Percentiles rank a stretch among this genome's conserved stretches.
Conservation (phyloP, 2,113 vertebrate species). For the Phyllostomus hastatus region DNA sequence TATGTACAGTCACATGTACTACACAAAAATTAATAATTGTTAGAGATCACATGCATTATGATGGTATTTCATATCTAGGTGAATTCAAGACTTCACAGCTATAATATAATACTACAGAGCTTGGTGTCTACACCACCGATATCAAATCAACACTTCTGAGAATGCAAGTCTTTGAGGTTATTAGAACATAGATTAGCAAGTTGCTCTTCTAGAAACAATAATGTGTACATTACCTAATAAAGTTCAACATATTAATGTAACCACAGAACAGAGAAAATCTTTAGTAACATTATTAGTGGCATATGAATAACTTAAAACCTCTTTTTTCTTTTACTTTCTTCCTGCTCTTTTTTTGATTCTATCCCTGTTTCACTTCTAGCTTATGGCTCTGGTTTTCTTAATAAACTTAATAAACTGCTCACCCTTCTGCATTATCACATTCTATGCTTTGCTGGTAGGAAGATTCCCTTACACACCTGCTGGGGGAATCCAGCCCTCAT, state of each 20-base stretch:
- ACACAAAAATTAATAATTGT: background rate
- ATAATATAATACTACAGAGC: background rate
- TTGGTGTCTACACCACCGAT: background rate
- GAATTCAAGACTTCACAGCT: background rate
- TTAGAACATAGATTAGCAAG: background rate
- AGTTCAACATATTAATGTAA: background rate
- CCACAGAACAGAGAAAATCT: background rate
- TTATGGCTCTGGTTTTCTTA: background rate
- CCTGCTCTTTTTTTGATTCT: background rate
- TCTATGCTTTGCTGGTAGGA: background rate
- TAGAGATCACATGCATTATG: background rate
- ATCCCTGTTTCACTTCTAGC: background rate
- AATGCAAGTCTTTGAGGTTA: background rate
- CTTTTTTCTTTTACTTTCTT: background rate
- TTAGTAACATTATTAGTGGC: background rate
- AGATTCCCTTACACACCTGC: background rate
- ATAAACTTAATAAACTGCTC: background rate
- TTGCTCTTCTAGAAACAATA: background rate
- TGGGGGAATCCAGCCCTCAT: background rate
- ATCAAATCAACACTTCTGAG: background rate
- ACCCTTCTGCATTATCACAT: background rate
- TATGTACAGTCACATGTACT: background rate
- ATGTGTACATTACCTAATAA: background rate
- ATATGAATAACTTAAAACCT: background rate
- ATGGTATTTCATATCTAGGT: background rate